Conservation (phyloP, 2,797 vertebrate genomes). For the Sarcoramphus papa region DNA sequence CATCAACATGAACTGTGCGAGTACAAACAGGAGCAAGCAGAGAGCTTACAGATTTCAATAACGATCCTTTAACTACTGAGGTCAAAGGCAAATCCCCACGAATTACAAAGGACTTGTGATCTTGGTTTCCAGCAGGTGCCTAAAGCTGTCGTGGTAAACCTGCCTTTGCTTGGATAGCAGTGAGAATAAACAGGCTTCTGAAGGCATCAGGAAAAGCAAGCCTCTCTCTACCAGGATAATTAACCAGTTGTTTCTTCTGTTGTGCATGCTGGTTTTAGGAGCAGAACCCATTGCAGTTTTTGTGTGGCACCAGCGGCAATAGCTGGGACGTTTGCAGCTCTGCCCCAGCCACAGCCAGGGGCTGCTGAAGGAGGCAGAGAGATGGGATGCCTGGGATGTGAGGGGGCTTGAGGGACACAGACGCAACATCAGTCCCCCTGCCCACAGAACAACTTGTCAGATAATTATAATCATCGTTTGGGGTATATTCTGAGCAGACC, state of each 20-base stretch:
- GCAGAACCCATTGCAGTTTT: not conserved
- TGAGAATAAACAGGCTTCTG: not conserved
- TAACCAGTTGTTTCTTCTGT: not conserved
- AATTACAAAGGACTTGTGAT: not conserved
- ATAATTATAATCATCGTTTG: not conserved
- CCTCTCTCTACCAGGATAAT: not conserved
- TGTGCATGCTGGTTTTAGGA: not conserved
- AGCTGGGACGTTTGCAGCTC: not conserved
- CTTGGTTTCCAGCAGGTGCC: conserved; percentile 55
- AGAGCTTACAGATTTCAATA: conserved; percentile 72
- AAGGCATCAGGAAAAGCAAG: not conserved
- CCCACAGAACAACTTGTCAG: not conserved
- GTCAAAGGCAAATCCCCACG: not conserved
- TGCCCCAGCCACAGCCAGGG: not conserved
- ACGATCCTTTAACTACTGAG: conserved; percentile 67
- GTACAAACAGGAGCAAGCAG: conserved; percentile 51
- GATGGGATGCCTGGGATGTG: not conserved
- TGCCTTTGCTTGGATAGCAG: not conserved
- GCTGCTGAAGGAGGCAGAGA: not conserved
- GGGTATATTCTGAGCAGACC: not conserved
- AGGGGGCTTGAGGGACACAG: not conserved
- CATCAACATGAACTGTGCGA: not conserved
- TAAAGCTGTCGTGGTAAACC: not conserved
- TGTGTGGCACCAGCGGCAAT: not conserved
- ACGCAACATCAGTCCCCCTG: not conserved